Evolutionary conservation across 2,113 vertebrate species (phyloP).

Genomic region (Boleophthalmus pectinirostris): DNA sequence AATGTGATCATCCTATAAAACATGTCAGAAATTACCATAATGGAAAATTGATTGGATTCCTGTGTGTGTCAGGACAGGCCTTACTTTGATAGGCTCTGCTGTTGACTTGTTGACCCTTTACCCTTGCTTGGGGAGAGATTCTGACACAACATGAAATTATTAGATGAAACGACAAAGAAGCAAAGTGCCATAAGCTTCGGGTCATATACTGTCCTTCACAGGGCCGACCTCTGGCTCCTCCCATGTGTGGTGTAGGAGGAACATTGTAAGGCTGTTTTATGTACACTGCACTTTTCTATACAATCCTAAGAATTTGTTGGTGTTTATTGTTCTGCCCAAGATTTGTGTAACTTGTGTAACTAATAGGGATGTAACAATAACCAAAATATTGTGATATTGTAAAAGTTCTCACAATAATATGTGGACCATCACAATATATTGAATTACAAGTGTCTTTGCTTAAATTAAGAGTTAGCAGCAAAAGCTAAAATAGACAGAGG

Average conservation of each 20-base stretch:
- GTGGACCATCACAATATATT: too few relatives aligned
- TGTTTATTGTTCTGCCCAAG: too few relatives aligned
- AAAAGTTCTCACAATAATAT: too few relatives aligned
- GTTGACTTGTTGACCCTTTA: slow-evolving; percentile 14
- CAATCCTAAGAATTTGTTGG: too few relatives aligned
- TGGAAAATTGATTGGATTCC: background rate
- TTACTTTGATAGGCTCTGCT: slow-evolving; percentile 5
- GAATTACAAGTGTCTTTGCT: too few relatives aligned
- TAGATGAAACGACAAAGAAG: background rate
- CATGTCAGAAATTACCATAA: background rate
- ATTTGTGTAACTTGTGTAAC: too few relatives aligned
- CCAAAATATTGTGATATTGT: too few relatives aligned
- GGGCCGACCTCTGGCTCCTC: background rate
- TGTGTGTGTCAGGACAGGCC: background rate
- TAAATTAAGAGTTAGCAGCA: too few relatives aligned
- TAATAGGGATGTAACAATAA: too few relatives aligned
- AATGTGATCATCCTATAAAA: background rate
- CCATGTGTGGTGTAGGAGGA: background rate
- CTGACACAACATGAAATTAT: slow-evolving; percentile 21
- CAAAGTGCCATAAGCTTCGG: background rate
- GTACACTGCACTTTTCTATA: background rate
- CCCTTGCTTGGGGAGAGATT: slow-evolving; percentile 7
- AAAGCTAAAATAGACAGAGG: too few relatives aligned
- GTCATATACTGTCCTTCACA: slow-evolving; percentile 1
- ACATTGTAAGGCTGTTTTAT: background rate